Base-by-base conservation (phyloP, 2,797 vertebrate species). In the Pteropus rufus region DNA sequence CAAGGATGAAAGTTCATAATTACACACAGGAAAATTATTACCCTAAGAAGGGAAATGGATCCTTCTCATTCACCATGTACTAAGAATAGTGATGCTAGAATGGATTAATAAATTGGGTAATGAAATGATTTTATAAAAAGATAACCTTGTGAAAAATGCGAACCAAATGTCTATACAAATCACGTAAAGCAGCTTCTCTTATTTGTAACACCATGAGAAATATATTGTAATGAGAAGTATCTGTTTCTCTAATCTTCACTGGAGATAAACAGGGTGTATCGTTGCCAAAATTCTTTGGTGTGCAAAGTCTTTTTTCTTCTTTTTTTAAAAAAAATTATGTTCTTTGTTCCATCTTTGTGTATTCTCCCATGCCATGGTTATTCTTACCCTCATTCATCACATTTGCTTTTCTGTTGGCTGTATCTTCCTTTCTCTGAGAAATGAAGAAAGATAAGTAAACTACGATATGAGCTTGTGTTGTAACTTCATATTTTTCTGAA, bases 111-210 rank as follows among this genome's bases (percentile, higher is more conserved):
- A 29, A 88, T 29, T 23, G 11, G 19, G 24, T 21, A 41, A 8
- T 52, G 4, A 44, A 67, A 44, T 85, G 19, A 67, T 67, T 73
- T n/a, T 65, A 44, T 41, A 23, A 23, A 62, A 62, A 19, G 26
- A 18, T 39, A 72, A 44, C 18, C 39, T 36, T 24, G 24, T 81
- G 41, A 64, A 64, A 81, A 80, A 29, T n/a, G 7, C 23, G 16
- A 85, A 12, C 3, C 2, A 52, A 52, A 1, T 41, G 11, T 34
- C 24, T n/a, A 7, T 60, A 7, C 10, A 80, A 24, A 9, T 49
- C 36, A 14, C 0, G 0, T 6, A 21, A 65, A n/a, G n/a, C 11
- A 54, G 4, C 3, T 19, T 0, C 6, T 6, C 10, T 39, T 65
- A 15, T 52, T 77, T 36, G 4, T 10, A n/a, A 9, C 11, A 72